phyloP scores from a whole-genome alignment of 1,140 invertebrate species.

The Papilio glaucus region DNA sequence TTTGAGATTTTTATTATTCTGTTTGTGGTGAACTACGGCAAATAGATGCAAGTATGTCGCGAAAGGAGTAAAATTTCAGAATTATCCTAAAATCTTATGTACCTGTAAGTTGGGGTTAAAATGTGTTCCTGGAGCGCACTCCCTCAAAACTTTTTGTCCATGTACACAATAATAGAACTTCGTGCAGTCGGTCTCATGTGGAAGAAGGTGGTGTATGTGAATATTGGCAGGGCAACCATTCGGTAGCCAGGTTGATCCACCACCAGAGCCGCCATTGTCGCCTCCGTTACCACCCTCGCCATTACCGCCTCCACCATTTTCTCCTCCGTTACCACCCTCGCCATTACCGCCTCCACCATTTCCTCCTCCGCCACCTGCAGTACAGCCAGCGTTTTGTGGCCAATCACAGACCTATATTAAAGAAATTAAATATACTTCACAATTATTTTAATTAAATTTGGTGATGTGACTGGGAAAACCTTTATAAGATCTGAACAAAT shows the following conservation, averaged over 20 bases:
- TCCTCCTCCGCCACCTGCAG: neutral
- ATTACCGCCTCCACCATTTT: too few relatives aligned
- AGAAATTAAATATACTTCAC: slow-evolving; percentile 3
- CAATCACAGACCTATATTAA: slow-evolving; percentile 53
- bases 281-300: too few relatives aligned
- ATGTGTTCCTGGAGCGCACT: slow-evolving; percentile 46
- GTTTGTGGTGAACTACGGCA: too few relatives aligned
- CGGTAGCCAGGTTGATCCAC: neutral
- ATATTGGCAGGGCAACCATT: neutral
- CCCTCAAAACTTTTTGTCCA: slow-evolving; percentile 41
- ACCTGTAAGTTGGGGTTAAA: slow-evolving; percentile 42
- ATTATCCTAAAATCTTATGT: too few relatives aligned
- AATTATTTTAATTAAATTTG: too few relatives aligned
- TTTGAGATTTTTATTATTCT: too few relatives aligned
- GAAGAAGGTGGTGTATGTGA: slow-evolving; percentile 2
- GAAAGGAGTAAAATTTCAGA: neutral
- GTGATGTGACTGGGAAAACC: too few relatives aligned
- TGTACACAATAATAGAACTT: slow-evolving; percentile 52
- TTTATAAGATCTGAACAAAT: too few relatives aligned
- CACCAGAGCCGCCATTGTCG: too few relatives aligned
- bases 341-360: too few relatives aligned
- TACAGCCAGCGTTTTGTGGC: slow-evolving; percentile 46
- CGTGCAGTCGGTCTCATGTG: slow-evolving; percentile 38
- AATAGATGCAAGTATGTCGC: too few relatives aligned
- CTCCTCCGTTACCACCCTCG: neutral